Evolutionary conservation across 2,797 vertebrate genomes (phyloP).

Genomic region (Sebastes reedi): DNA sequence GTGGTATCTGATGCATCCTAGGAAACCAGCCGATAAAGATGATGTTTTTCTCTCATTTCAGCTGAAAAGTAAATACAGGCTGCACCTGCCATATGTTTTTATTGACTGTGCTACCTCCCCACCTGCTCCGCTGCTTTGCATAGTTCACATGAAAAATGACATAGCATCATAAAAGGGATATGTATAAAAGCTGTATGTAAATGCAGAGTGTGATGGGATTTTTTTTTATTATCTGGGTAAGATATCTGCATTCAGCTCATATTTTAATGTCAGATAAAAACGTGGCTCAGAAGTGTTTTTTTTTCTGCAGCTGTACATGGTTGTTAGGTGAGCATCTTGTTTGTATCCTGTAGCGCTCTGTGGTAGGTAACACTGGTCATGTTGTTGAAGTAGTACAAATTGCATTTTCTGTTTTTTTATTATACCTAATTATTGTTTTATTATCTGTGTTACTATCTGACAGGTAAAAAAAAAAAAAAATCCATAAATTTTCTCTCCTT

Average conservation of each 20-base stretch:
- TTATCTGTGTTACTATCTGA: conserved; percentile 46
- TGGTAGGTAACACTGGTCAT: neutral
- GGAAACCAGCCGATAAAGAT: conserved; percentile 14
- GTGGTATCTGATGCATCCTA: neutral
- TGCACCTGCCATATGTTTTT: conserved; percentile 41
- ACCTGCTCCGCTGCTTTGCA: conserved; percentile 34
- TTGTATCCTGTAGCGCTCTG: neutral
- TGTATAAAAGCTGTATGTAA: neutral
- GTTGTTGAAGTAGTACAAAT: conserved; percentile 17
- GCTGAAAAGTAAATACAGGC: conserved; percentile 32
- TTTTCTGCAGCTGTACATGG: neutral
- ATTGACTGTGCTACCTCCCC: conserved; percentile 24
- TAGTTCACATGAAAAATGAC: conserved; percentile 12
- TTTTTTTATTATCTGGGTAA: neutral
- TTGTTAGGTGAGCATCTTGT: neutral
- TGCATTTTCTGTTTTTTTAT: neutral
- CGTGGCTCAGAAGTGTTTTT: neutral
- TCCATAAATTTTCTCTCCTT: conserved; percentile 16
- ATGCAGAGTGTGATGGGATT: neutral
- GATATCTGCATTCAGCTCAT: conserved; percentile 12
- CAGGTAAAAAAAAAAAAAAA: conserved; percentile 45
- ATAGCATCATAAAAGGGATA: conserved; percentile 6
- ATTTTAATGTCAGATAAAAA: conserved; percentile 10
- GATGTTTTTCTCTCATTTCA: conserved; percentile 18
- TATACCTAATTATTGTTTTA: conserved; percentile 52